Evolutionary conservation across 2,888 invertebrate species (phyloP).

Genomic region (Pinctada fucata): DNA sequence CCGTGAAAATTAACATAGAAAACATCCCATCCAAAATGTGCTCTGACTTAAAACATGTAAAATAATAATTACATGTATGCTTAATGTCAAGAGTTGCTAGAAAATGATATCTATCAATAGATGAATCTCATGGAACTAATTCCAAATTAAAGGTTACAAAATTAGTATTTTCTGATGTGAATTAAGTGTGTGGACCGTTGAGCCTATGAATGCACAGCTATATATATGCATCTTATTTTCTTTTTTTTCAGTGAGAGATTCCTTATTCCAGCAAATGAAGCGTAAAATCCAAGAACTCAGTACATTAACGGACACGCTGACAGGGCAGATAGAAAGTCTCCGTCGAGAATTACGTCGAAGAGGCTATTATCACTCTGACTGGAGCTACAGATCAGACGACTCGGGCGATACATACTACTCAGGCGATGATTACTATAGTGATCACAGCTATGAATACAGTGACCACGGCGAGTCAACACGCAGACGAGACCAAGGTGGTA

Average conservation of each 20-base stretch:
- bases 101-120: too few relatives aligned
- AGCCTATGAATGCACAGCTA: too few relatives aligned
- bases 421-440: neutral
- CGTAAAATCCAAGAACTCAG: slow-evolving; percentile 56
- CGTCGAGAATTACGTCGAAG: slow-evolving; percentile 32
- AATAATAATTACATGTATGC: too few relatives aligned
- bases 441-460: slow-evolving; percentile 4
- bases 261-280: slow-evolving; percentile 55
- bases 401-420: neutral
- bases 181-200: too few relatives aligned
- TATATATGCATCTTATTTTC: too few relatives aligned
- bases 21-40: too few relatives aligned
- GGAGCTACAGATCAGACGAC: neutral
- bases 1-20: too few relatives aligned
- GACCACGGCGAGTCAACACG: neutral
- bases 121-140: too few relatives aligned
- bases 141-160: too few relatives aligned
- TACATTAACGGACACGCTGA: slow-evolving; percentile 52
- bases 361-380: slow-evolving; percentile 4
- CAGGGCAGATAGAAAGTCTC: slow-evolving; percentile 56
- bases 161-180: too few relatives aligned
- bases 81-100: too few relatives aligned
- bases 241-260: slow-evolving; percentile 55
- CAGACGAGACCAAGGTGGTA: neutral
- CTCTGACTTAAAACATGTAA: too few relatives aligned